Percentiles rank a stretch among this genome's conserved stretches.
Evolutionary conservation across 2,113 vertebrate genomes (phyloP).

Genomic region (Nycticorax nycticorax): DNA sequence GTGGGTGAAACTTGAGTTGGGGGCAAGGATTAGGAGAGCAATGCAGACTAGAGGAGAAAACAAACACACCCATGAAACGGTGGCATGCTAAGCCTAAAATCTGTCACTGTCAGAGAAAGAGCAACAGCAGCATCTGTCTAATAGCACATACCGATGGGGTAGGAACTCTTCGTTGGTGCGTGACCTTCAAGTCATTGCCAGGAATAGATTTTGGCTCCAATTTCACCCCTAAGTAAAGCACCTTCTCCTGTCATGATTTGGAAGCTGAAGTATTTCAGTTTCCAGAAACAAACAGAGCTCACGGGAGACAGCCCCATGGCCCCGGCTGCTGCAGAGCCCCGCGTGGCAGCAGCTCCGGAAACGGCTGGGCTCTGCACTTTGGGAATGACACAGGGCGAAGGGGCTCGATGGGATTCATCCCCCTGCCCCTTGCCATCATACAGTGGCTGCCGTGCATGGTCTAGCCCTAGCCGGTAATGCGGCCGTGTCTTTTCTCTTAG

Average conservation of each 20-base stretch:
- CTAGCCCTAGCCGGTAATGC: background rate
- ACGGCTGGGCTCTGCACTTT: background rate
- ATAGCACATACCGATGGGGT: slow-evolving; percentile 32
- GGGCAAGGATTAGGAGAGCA: slow-evolving; percentile 21
- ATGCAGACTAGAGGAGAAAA: slow-evolving; percentile 44
- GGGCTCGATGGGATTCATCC: background rate
- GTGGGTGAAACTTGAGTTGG: background rate
- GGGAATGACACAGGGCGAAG: background rate
- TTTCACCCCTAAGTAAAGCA: slow-evolving; percentile 59
- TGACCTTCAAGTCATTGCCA: slow-evolving; percentile 65
- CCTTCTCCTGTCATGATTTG: slow-evolving; percentile 54
- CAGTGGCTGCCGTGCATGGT: background rate
- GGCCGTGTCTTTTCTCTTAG: background rate
- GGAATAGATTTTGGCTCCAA: slow-evolving; percentile 63
- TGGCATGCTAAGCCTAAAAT: slow-evolving; percentile 19
- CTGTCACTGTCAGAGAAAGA: slow-evolving; percentile 63
- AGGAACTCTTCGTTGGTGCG: slow-evolving; percentile 46
- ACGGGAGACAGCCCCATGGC: background rate
- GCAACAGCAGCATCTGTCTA: slow-evolving; percentile 57
- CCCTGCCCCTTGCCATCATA: background rate
- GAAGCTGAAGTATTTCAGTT: slow-evolving; percentile 48
- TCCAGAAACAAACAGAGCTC: slow-evolving; percentile 48
- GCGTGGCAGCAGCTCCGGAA: background rate
- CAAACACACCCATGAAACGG: slow-evolving; percentile 49
- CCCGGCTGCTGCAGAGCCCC: background rate